Percentiles rank a stretch among this genome's conserved stretches.
Evolutionary conservation across 2,113 vertebrate species (phyloP).

Genomic region (Calidris pygmaea): DNA sequence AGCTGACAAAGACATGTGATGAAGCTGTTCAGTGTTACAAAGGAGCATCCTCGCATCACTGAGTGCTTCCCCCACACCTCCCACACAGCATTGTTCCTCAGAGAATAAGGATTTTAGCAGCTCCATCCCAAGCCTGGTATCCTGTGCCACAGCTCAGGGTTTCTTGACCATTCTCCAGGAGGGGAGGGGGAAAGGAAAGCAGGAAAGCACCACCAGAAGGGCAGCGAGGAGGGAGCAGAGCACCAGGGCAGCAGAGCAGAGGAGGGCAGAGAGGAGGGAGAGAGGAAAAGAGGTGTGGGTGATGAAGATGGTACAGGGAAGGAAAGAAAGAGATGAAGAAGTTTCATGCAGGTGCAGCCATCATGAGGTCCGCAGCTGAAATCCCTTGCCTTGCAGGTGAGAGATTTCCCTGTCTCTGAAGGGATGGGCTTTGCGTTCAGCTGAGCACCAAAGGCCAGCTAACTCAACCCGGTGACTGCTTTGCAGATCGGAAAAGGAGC

Average conservation of each 20-base stretch:
- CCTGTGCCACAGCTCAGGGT: neutral
- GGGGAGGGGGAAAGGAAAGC: neutral
- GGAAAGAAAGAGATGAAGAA: neutral
- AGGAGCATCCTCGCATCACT: neutral
- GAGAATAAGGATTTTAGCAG: neutral
- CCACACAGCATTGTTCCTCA: neutral
- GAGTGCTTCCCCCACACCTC: neutral
- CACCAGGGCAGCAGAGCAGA: neutral
- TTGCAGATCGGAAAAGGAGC: neutral
- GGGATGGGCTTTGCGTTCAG: neutral
- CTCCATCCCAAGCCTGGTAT: neutral
- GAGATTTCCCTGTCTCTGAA: neutral
- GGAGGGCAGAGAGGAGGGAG: neutral
- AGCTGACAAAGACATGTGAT: neutral
- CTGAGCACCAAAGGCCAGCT: neutral
- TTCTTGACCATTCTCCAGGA: neutral
- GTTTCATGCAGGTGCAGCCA: neutral
- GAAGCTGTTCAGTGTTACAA: neutral
- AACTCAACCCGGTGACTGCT: neutral
- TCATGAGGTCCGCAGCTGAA: neutral
- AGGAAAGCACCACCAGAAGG: neutral
- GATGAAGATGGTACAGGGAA: fast-evolving
- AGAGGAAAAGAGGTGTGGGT: neutral
- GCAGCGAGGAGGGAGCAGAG: neutral
- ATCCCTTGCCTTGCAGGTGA: neutral